Conservation (phyloP, 2,113 vertebrate genomes). For the Mandrillus leucophaeus region DNA sequence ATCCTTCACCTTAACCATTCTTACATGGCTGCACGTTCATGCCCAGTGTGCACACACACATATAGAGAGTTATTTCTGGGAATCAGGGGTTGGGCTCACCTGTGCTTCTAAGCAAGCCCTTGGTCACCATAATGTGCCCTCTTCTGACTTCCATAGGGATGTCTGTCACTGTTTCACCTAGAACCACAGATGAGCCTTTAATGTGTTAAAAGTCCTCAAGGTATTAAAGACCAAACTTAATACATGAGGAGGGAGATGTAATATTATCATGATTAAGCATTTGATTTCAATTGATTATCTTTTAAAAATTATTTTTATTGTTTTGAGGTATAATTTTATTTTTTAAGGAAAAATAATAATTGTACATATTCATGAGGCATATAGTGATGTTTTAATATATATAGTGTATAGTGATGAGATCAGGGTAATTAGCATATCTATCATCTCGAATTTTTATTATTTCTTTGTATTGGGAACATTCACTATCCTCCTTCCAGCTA, state of each 20-base stretch:
- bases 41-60: neutral
- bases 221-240: neutral
- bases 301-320: neutral
- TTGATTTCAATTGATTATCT: neutral
- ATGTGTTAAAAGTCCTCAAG: neutral
- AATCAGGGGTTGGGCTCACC: neutral
- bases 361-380: neutral
- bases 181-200: neutral
- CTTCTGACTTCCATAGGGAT: neutral
- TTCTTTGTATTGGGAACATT: neutral
- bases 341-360: neutral
- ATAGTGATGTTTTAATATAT: neutral
- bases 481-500: neutral
- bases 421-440: neutral
- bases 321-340: neutral
- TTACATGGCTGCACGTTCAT: neutral
- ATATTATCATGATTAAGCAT: neutral
- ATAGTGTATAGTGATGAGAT: neutral
- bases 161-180: neutral
- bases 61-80: neutral
- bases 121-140: neutral
- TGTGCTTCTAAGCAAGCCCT: neutral
- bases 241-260: neutral
- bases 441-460: neutral
- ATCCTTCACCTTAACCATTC: neutral